phyloP scores from a whole-genome alignment of 2,113 vertebrate species.

The Dromas ardeola region DNA sequence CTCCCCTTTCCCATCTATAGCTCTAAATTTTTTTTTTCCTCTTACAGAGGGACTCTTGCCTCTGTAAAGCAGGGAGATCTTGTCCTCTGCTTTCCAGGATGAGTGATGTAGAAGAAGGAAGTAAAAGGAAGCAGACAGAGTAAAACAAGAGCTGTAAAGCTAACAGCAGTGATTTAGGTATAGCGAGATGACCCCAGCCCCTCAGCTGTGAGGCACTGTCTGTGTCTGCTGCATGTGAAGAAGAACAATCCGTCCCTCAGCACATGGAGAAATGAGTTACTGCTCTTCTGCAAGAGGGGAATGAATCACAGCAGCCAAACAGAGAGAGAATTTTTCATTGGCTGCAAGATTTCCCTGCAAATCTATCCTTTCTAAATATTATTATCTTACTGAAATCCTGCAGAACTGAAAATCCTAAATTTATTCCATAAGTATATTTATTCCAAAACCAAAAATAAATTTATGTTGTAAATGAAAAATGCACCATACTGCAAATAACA shows the following conservation, averaged over 20 bases:
- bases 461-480: not conserved
- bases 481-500: not conserved
- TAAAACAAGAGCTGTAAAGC: not conserved
- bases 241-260: not conserved
- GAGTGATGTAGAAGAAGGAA: not conserved
- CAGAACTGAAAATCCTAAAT: not conserved
- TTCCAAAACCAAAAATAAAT: not conserved
- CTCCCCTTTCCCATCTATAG: not conserved
- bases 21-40: not conserved
- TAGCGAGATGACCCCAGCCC: not conserved
- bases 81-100: not conserved
- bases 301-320: not conserved
- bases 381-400: not conserved
- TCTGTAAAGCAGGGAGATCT: not conserved
- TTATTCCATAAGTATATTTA: not conserved
- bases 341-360: not conserved
- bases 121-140: not conserved
- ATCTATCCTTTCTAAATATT: not conserved
- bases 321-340: not conserved
- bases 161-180: slow-evolving; percentile 9
- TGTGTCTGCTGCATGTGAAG: not conserved
- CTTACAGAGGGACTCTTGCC: not conserved
- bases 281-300: not conserved
- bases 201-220: not conserved
- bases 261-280: not conserved